Percentiles rank a stretch among this genome's conserved stretches.
These are phyloP conservation scores for Elysia crispata DNA, from an alignment of 2,888 invertebrate genomes.

Conservation along the genomic window DNA sequence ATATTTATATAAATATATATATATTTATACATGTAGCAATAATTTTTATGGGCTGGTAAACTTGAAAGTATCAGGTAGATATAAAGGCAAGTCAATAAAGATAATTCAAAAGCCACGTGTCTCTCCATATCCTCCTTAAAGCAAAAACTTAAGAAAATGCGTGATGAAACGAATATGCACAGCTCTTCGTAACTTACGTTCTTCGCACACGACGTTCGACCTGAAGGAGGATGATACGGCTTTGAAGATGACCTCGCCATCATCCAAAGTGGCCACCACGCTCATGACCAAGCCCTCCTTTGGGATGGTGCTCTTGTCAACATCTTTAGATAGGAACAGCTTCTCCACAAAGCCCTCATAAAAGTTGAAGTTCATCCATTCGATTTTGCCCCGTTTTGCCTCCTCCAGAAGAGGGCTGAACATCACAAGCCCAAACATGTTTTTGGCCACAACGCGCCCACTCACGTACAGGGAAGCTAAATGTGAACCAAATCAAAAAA, in stretches of 20 bases:
- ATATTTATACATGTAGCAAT: no score
- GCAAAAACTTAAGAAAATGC: no score
- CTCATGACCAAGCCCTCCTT: not conserved
- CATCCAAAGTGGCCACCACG: slow-evolving; percentile 5
- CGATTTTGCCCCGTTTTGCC: not conserved
- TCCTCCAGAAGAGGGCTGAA: not conserved
- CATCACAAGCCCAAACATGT: no score
- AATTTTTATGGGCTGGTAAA: no score
- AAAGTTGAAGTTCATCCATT: slow-evolving; percentile 34
- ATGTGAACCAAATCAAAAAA: no score
- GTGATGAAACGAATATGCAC: no score
- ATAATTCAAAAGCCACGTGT: no score
- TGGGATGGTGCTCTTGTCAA: not conserved
- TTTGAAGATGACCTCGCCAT: not conserved
- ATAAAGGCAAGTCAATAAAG: no score
- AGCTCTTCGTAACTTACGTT: slow-evolving; percentile 24
- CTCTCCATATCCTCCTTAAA: no score
- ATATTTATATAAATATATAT: no score
- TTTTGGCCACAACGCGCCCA: not conserved
- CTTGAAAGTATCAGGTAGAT: no score
- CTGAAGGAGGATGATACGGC: not conserved
- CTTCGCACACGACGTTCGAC: slow-evolving; percentile 21
- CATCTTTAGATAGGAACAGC: not conserved
- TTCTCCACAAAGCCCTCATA: not conserved
- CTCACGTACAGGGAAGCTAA: slow-evolving; percentile 27